Conservation (phyloP, 2,113 vertebrate species). For the Lontra canadensis region DNA sequence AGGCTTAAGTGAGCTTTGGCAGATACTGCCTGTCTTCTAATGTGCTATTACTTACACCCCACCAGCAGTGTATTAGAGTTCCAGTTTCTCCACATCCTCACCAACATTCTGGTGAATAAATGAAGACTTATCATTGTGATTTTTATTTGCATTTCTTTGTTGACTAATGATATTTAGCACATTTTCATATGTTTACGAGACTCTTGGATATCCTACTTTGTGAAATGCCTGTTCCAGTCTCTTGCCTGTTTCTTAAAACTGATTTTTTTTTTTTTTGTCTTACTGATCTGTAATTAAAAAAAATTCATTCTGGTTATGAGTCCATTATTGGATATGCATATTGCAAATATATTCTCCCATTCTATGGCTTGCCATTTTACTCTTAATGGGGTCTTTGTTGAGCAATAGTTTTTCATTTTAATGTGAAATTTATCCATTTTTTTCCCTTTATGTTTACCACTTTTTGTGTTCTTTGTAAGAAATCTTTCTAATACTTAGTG, state of each 20-base stretch:
- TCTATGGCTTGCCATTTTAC: neutral
- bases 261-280: neutral
- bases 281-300: neutral
- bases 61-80: neutral
- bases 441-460: neutral
- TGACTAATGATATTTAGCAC: neutral
- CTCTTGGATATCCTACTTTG: neutral
- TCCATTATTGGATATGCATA: neutral
- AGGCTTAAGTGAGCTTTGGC: neutral
- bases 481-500: neutral
- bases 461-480: neutral
- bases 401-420: neutral
- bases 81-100: neutral
- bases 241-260: neutral
- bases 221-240: neutral
- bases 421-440: neutral
- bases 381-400: neutral
- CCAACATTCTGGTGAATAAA: neutral
- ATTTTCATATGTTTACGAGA: neutral
- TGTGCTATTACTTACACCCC: neutral
- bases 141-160: neutral
- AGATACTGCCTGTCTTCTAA: neutral
- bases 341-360: neutral
- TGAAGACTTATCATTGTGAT: neutral
- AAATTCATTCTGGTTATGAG: neutral